These are phyloP conservation scores for Xenops minutus DNA, from an alignment of 2,797 vertebrate species.

Conservation along the genomic window DNA sequence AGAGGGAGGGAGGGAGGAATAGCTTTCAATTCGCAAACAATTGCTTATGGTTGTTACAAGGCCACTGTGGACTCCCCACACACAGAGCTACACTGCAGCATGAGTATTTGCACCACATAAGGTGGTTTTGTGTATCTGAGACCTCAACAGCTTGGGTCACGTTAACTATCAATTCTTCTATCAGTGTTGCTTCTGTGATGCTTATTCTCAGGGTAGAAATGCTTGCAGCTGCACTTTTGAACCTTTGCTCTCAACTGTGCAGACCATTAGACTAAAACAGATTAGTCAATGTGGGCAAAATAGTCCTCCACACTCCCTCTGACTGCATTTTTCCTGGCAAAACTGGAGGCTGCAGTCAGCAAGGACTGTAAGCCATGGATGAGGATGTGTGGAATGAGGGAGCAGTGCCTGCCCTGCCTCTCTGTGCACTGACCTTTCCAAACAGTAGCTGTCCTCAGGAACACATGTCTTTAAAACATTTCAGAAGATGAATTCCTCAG, in stretches of 20 bases:
- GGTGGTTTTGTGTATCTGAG: neutral
- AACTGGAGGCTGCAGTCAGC: fast-evolving
- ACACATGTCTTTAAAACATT: neutral
- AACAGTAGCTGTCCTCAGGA: neutral
- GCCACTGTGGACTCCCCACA: neutral
- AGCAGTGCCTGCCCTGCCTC: neutral
- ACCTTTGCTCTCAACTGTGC: neutral
- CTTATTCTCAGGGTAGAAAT: neutral
- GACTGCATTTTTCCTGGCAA: neutral
- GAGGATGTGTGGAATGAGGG: neutral
- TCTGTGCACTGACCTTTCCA: neutral
- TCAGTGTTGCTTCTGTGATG: neutral
- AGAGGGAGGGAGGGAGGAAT: too few relatives aligned
- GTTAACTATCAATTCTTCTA: neutral
- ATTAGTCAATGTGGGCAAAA: neutral
- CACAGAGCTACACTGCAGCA: neutral
- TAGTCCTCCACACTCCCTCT: neutral
- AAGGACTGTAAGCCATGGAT: neutral
- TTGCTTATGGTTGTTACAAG: neutral
- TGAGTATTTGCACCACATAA: neutral
- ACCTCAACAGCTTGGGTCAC: neutral
- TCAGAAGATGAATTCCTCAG: neutral
- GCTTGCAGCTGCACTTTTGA: neutral
- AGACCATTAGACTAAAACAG: neutral
- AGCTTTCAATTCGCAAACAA: neutral